A percentile compares a stretch with the other conserved stretches of the same genome.
phyloP scores from a whole-genome alignment of 2,888 invertebrate genomes.

The Zygogramma bicolorata region DNA sequence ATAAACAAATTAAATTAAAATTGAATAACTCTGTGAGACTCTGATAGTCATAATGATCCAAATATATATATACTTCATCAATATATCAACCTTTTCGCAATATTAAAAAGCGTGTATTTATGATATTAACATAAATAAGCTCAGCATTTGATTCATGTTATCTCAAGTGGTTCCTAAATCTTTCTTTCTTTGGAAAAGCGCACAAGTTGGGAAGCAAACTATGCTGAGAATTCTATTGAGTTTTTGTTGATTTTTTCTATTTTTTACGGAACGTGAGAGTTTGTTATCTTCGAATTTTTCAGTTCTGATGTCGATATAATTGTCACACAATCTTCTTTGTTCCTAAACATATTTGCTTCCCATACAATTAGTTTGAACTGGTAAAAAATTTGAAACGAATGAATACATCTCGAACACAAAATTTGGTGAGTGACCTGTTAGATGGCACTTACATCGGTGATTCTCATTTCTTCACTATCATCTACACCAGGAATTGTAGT shows the following conservation, averaged over 20 bases:
- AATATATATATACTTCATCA: not conserved
- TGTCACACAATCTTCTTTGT: too few species aligned
- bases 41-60: not conserved
- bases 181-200: not conserved
- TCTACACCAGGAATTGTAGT: slow-evolving; percentile 95
- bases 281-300: too few species aligned
- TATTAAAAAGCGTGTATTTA: not conserved
- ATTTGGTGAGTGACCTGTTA: slow-evolving; percentile 34
- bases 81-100: not conserved
- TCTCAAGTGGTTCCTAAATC: too few species aligned
- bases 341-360: not conserved
- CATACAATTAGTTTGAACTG: not conserved
- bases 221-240: not conserved
- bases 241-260: not conserved
- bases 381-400: not conserved
- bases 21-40: not conserved
- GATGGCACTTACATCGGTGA: slow-evolving; percentile 86
- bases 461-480: slow-evolving; percentile 91
- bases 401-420: slow-evolving; percentile 9
- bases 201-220: not conserved
- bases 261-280: too few species aligned
- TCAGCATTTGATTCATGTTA: too few species aligned
- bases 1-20: slow-evolving; percentile 33
- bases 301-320: too few species aligned
- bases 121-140: not conserved